phyloP scores from a whole-genome alignment of 1,140 invertebrate genomes.

The Rhynchophorus ferrugineus region DNA sequence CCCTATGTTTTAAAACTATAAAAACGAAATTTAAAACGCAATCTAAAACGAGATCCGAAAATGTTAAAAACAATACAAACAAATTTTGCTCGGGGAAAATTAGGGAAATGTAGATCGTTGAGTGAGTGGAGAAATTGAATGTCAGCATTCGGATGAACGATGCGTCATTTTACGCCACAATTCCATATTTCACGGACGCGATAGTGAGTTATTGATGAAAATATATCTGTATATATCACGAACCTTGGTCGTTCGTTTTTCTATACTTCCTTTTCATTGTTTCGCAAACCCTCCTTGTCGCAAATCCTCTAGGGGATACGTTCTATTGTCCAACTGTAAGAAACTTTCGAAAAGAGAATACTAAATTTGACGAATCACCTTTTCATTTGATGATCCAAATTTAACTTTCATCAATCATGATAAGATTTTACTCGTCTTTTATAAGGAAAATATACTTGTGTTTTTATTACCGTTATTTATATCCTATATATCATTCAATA shows the following conservation, averaged over 20 bases:
- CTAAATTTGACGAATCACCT: conserved; percentile 26
- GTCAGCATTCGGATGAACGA: conserved; percentile 3
- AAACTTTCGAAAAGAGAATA: conserved; percentile 20
- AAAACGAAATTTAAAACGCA: no score
- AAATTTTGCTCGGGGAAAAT: no score
- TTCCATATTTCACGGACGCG: conserved; percentile 31
- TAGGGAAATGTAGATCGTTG: no score
- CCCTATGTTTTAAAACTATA: no score
- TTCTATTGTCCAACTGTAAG: conserved; percentile 15
- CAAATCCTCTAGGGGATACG: conserved; percentile 20
- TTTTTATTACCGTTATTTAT: neutral
- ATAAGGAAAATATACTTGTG: no score
- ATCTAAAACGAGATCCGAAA: no score
- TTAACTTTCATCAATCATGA: neutral
- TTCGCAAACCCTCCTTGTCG: conserved; percentile 22
- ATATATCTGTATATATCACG: conserved; percentile 24
- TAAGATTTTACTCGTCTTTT: no score
- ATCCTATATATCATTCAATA: no score
- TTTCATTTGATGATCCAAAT: conserved; percentile 1
- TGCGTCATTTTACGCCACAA: conserved; percentile 29
- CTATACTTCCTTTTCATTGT: conserved; percentile 12
- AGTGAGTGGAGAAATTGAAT: neutral
- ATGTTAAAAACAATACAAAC: no score
- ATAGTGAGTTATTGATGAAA: conserved; percentile 32
- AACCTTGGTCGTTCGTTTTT: conserved; percentile 12